Percentiles rank a stretch among this genome's conserved stretches.
These are phyloP conservation scores for Parasteatoda tepidariorum DNA, from an alignment of 1,140 invertebrate species.

Conservation along the genomic window DNA sequence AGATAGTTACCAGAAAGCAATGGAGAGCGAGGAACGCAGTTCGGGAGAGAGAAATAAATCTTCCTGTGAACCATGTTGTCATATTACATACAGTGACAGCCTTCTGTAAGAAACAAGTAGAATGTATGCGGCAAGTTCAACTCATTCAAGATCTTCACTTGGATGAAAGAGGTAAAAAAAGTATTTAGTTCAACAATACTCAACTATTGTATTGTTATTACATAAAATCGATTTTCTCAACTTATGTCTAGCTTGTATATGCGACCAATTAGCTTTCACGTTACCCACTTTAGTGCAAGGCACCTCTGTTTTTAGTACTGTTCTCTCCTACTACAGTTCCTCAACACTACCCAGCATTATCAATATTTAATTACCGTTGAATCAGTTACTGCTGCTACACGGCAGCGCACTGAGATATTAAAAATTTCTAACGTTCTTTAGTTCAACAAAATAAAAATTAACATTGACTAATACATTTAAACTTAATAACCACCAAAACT, in stretches of 20 bases:
- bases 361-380: too few relatives aligned
- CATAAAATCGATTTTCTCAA: neutral
- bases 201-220: too few relatives aligned
- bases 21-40: slow-evolving; percentile 15
- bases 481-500: too few relatives aligned
- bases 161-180: slow-evolving; percentile 39
- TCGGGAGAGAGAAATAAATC: neutral
- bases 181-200: too few relatives aligned
- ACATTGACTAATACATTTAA: too few relatives aligned
- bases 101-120: slow-evolving; percentile 16
- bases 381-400: too few relatives aligned
- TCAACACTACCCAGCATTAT: too few relatives aligned
- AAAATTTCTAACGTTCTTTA: too few relatives aligned
- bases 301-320: too few relatives aligned
- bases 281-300: neutral
- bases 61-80: slow-evolving; percentile 45
- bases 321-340: too few relatives aligned
- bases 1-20: slow-evolving; percentile 17
- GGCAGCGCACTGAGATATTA: too few relatives aligned
- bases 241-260: neutral
- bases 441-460: too few relatives aligned
- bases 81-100: slow-evolving; percentile 51
- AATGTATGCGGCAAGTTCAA: slow-evolving; percentile 15
- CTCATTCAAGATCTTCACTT: slow-evolving; percentile 53
- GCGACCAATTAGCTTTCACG: neutral